phyloP scores from a whole-genome alignment of 2,797 vertebrate species.

The Brachyrhaphis roseni region DNA sequence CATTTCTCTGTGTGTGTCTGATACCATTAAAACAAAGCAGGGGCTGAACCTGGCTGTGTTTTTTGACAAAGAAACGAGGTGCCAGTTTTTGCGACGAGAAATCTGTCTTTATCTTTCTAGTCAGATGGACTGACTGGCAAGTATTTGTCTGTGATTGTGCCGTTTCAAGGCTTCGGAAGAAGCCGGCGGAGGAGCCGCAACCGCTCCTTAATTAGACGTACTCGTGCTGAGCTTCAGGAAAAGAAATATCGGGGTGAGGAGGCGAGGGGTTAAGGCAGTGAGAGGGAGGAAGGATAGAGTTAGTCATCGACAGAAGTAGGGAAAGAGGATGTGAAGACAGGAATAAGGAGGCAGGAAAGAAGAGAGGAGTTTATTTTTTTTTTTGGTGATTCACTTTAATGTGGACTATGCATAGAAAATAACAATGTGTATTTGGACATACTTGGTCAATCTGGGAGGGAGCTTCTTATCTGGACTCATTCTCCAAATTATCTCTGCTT shows the following conservation, averaged over 20 bases:
- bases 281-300: constrained; percentile 13
- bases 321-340: neutral
- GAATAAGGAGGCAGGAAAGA: neutral
- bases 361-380: constrained; percentile 10
- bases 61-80: constrained; percentile 30
- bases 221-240: constrained; percentile 38
- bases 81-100: constrained; percentile 27
- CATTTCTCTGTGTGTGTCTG: constrained; percentile 19
- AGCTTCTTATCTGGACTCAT: constrained; percentile 47
- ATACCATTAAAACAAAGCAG: constrained; percentile 31
- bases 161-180: constrained; percentile 51
- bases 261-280: neutral
- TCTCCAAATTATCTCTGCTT: constrained; percentile 29
- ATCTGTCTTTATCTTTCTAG: constrained; percentile 65
- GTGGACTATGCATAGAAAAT: constrained; percentile 60
- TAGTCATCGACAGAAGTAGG: constrained; percentile 5
- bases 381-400: constrained; percentile 59
- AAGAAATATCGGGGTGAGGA: constrained; percentile 11
- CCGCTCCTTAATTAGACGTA: constrained; percentile 71
- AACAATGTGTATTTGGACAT: constrained; percentile 36
- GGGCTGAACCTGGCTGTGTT: neutral
- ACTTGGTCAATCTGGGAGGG: constrained; percentile 39
- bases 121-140: constrained; percentile 65
- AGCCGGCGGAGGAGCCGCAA: constrained; percentile 51
- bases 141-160: constrained; percentile 70